Base-by-base conservation (phyloP, 2,888 invertebrate species). In the Apamea anceps region DNA sequence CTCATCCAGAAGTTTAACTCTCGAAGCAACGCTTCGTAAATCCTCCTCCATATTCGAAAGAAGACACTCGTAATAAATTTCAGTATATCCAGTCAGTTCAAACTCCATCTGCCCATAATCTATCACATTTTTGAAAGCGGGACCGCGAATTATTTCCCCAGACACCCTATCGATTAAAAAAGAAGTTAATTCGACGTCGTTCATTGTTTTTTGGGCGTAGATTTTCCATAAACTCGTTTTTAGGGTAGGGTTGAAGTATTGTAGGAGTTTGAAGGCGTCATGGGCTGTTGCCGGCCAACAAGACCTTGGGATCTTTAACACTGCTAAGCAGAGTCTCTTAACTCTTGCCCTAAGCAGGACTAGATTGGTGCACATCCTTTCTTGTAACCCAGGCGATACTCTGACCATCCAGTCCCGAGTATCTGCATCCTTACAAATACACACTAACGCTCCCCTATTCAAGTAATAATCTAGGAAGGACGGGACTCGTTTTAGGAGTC, bases 101-200 rank as follows among this genome's bases (percentile, higher is more conserved):
- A 96, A 96, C 25, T 96, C 96, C 92, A 96, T 96, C 81, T 95
- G 95, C 18, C 91, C 90, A 72, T 96, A 96, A 85, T 96, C 96
- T 57, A 96, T 95, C 0, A 96, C 92, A 83, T 96, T 96, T 88
- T 96, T 96, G 76, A 96, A 96, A 0, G 92, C 87, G 0, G 94
- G 94, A 0, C 96, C 96, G 0, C 96, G 91, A 66, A 96, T 94
- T 0, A 96, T 94, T 89, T 96, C 96, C 0, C 95, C 95, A 0
- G 96, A 96, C 0, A 96, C 92, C 37, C 95, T 89, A 77, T 96
- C 96, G 6, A 96, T 94, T 2, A 96, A 76, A 79, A 96, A 95
- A 0, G 94, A 95, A 0, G 96, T 95, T 45, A 88, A 89, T 84
- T 96, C 96, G 0, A 94, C 90, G 25, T 92, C 88, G 13, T 94